phyloP scores from a whole-genome alignment of 2,888 invertebrate genomes.

The Volucella inanis region DNA sequence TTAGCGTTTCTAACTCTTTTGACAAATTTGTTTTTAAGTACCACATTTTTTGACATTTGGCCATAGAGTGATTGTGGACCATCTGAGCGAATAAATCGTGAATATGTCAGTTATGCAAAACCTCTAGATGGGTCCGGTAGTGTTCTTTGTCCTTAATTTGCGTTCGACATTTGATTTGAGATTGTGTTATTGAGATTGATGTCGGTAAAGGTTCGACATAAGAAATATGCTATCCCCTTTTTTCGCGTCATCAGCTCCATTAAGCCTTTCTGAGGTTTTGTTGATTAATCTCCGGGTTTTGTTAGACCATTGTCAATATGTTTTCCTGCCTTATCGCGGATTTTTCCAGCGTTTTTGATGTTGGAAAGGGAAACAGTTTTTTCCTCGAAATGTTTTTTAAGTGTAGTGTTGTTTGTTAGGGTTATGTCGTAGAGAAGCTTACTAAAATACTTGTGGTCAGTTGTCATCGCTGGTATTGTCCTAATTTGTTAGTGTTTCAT shows the following conservation, averaged over 20 bases:
- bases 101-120: no score
- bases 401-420: not conserved
- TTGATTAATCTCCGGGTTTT: no score
- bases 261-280: not conserved
- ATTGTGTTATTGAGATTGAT: conserved; percentile 4
- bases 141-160: not conserved
- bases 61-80: conserved; percentile 2
- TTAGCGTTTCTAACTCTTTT: conserved; percentile 11
- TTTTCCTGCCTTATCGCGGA: not conserved
- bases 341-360: not conserved
- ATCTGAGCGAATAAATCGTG: no score
- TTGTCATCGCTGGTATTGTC: no score
- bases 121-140: no score
- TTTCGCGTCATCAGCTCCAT: conserved; percentile 1
- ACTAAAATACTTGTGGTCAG: conserved; percentile 3
- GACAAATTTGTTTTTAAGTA: conserved; percentile 13
- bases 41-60: conserved; percentile 21
- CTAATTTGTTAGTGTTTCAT: no score
- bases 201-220: conserved; percentile 9
- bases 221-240: not conserved
- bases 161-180: no score
- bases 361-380: not conserved
- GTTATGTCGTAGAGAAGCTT: not conserved
- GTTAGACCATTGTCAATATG: no score
- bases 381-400: no score